Conservation (phyloP, 2,888 invertebrate species). For the Cantharis rustica region DNA sequence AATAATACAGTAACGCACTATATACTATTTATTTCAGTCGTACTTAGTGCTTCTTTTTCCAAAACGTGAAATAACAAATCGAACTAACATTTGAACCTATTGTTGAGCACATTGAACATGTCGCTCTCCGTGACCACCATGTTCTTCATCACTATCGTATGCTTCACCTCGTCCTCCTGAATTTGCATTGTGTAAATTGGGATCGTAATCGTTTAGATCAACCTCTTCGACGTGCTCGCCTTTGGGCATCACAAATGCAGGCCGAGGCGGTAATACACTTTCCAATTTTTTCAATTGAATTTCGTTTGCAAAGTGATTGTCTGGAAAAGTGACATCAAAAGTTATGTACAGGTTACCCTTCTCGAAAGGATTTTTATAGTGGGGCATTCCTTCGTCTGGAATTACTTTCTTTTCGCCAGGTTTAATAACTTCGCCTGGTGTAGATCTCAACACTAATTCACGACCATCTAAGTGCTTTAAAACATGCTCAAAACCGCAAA, state of each 20-base stretch:
- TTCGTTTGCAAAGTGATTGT: conserved; percentile 75
- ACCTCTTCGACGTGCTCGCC: conserved; percentile 88
- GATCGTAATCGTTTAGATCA: conserved; percentile 76
- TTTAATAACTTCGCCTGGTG: conserved; percentile 79
- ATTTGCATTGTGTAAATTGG: conserved; percentile 59
- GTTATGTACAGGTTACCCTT: conserved; percentile 86
- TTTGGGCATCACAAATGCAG: conserved; percentile 71
- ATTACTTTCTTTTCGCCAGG: conserved; percentile 81
- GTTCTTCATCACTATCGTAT: conserved; percentile 73
- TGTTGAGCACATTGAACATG: conserved; percentile 84
- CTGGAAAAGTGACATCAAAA: conserved; percentile 86
- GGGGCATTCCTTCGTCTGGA: conserved; percentile 89
- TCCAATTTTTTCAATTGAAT: conserved; percentile 73
- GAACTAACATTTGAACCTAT: conserved; percentile 56
- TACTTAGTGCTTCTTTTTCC: conserved; percentile 49
- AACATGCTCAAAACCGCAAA: conserved; percentile 86
- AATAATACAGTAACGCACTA: conserved; percentile 2
- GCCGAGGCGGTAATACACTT: conserved; percentile 73
- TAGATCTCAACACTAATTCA: conserved; percentile 76
- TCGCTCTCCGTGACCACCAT: conserved; percentile 61
- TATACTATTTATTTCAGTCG: conserved; percentile 5
- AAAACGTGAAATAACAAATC: conserved; percentile 53
- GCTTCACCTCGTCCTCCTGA: conserved; percentile 65
- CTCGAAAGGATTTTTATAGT: conserved; percentile 80
- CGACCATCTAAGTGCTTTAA: conserved; percentile 91